Evolutionary conservation across 2,797 vertebrate genomes (phyloP), one percentile per base, ranked within the genome.

Genomic region (Ctenopoma multispine): DNA sequence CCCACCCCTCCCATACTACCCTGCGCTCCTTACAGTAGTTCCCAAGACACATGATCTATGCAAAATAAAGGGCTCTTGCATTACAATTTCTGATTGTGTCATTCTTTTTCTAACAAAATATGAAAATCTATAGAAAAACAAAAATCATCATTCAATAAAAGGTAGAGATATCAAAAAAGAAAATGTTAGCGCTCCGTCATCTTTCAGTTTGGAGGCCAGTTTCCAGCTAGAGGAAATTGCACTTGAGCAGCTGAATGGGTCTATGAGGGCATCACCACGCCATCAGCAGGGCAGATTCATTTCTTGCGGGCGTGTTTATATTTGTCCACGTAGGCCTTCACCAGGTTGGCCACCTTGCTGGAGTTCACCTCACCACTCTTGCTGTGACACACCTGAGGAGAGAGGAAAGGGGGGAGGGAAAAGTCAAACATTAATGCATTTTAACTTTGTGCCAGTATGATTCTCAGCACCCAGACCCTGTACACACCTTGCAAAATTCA

Each of bases 291-390:
- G 49, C 3, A 40, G 7, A 1, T 55, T 93, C 76, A 92, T 72
- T 95, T 97, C 93, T 96, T 95, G 90, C 97, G 96, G 36, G 93
- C 95, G 66, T 97, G 96, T 85, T 97, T 99, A 91, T 99, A 99
- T 91, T 99, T 99, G 93, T 99, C 97, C 73, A 99, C 97, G 14
- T 99, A 99, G 0, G 98, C 98, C 89, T 97, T 98, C 76, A 99
- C 96, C 63, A 99, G 93, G 90, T 96, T 99, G 66, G 97, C 97
- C 90, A 99, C 98, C 90, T 99, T 99, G 29, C 94, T 95, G 75
- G 98, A 94, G 92, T 98, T 97, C 66, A 99, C 98, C 94, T 99
- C 98, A 40, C 98, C 97, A 0, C 98, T 99, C 90, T 97, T 99
- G 93, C 98, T 99, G 77, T 97, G 96, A 91, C 97, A 99, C 71